Percentiles rank a stretch among this genome's conserved stretches.
Conservation (phyloP, 2,113 vertebrate species). For the Oryzias woworae region DNA sequence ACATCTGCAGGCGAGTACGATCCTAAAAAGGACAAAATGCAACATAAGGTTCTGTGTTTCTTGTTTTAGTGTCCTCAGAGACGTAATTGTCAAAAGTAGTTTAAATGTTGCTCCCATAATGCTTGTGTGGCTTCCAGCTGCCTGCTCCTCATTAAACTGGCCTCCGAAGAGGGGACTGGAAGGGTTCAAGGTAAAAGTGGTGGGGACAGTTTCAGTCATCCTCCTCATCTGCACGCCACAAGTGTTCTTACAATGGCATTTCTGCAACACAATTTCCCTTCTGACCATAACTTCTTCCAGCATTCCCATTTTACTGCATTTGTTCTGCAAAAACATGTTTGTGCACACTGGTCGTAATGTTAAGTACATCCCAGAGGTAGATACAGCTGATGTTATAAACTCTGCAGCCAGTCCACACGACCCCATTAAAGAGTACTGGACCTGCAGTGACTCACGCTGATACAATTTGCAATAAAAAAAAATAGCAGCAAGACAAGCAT, state of each 20-base stretch:
- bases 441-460: slow-evolving; percentile 41
- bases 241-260: slow-evolving; percentile 19
- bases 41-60: slow-evolving; percentile 12
- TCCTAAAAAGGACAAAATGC: slow-evolving; percentile 7
- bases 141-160: slow-evolving; percentile 72
- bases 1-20: not conserved
- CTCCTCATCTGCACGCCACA: slow-evolving; percentile 54
- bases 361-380: too few species aligned
- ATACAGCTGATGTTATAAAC: slow-evolving; percentile 44
- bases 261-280: slow-evolving; percentile 17
- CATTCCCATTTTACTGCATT: slow-evolving; percentile 2
- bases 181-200: slow-evolving; percentile 1
- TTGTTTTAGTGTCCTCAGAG: slow-evolving; percentile 29
- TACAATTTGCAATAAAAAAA: slow-evolving; percentile 38
- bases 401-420: slow-evolving; percentile 23
- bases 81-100: slow-evolving; percentile 53
- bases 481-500: slow-evolving; percentile 19
- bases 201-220: slow-evolving; percentile 33
- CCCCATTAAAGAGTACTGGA: slow-evolving; percentile 19
- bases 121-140: slow-evolving; percentile 57
- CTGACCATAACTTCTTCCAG: slow-evolving; percentile 19
- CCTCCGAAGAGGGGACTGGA: slow-evolving; percentile 39
- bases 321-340: not conserved
- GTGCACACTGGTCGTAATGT: too few species aligned
- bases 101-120: slow-evolving; percentile 59